Conservation (phyloP, 2,888 invertebrate genomes). For the Melolontha melolontha region DNA sequence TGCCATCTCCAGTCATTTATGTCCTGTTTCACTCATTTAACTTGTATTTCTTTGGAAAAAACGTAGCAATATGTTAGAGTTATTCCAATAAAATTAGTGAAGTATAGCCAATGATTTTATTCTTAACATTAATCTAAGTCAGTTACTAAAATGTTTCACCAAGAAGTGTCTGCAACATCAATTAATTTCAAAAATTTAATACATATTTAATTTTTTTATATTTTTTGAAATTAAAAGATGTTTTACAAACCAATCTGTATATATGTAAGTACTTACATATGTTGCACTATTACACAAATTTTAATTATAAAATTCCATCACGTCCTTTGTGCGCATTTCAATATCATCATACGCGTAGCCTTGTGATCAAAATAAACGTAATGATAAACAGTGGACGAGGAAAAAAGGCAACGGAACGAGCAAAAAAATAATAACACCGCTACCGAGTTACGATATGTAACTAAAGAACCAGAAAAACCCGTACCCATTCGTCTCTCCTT, state of each 20-base stretch:
- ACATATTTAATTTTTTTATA: no score
- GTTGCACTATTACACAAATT: slow-evolving; percentile 14
- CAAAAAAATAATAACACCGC: slow-evolving; percentile 34
- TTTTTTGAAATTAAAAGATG: slow-evolving; percentile 16
- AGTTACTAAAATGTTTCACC: no score
- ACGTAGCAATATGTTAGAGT: no score
- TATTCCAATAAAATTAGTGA: no score
- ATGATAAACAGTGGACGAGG: slow-evolving; percentile 31
- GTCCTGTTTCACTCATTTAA: no score
- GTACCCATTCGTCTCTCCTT: slow-evolving; percentile 20
- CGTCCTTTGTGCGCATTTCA: slow-evolving; percentile 27
- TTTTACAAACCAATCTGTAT: slow-evolving; percentile 4
- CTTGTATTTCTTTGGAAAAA: no score
- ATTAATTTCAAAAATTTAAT: no score
- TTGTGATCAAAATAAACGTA: slow-evolving; percentile 36
- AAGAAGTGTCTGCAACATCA: no score
- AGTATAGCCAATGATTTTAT: no score
- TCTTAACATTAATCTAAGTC: no score
- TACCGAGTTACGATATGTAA: slow-evolving; percentile 34
- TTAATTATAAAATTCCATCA: slow-evolving; percentile 36
- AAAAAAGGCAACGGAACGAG: slow-evolving; percentile 22
- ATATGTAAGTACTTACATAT: no score
- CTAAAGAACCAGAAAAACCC: slow-evolving; percentile 33
- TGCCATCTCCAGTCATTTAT: no score
- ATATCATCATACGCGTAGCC: slow-evolving; percentile 25